phyloP scores from a whole-genome alignment of 2,113 vertebrate genomes.

The Zosterops borbonicus region DNA sequence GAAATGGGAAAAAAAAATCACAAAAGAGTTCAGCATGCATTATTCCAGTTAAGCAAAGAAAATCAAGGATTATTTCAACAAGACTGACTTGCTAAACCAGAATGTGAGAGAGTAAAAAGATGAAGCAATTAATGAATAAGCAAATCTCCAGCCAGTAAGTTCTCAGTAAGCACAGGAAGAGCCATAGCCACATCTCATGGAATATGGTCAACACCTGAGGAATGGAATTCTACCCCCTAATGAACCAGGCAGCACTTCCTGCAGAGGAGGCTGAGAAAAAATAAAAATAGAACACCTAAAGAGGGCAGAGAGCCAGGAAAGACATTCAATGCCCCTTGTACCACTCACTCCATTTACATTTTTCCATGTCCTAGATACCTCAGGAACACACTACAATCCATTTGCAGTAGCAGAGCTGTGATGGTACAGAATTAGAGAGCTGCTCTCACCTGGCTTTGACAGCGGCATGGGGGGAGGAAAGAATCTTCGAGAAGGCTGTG shows the following conservation, averaged over 20 bases:
- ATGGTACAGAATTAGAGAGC: not conserved
- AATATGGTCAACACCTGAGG: not conserved
- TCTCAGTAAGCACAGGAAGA: not conserved
- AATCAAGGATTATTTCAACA: not conserved
- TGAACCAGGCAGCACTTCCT: not conserved
- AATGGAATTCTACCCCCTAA: not conserved
- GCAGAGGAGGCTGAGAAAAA: not conserved
- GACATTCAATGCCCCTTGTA: not conserved
- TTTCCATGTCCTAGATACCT: not conserved
- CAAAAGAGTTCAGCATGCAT: slow-evolving; percentile 69
- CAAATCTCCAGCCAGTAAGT: not conserved
- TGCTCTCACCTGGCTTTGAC: slow-evolving; percentile 90
- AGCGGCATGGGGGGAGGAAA: slow-evolving; percentile 97
- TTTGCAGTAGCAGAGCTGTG: not conserved
- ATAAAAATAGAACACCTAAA: not conserved
- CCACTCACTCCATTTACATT: not conserved
- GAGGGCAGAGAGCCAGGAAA: not conserved
- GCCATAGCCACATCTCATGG: not conserved
- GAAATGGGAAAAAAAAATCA: slow-evolving; percentile 42
- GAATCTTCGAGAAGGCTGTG: slow-evolving; percentile 87
- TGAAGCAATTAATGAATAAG: not conserved
- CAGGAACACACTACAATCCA: not conserved
- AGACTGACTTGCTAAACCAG: not conserved
- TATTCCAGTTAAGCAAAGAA: slow-evolving; percentile 40
- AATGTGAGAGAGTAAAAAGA: not conserved